These are phyloP conservation scores for Ceratitis capitata DNA, from an alignment of 1,140 invertebrate species.

Conservation along the genomic window DNA sequence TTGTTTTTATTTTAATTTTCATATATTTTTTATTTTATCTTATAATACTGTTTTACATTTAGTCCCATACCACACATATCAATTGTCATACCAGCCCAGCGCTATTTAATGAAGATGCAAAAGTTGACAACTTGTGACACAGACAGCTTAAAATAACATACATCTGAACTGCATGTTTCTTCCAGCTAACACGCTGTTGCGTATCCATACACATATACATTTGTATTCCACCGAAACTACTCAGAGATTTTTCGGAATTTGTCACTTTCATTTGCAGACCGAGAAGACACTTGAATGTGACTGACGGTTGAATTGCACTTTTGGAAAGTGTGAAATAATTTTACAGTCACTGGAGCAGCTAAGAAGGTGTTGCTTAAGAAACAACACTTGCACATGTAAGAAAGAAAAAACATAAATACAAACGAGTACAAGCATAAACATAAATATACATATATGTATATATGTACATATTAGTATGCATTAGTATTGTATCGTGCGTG, in stretches of 20 bases:
- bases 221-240: background rate
- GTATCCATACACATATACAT: background rate
- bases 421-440: too few relatives aligned
- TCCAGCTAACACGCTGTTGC: background rate
- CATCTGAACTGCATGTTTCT: background rate
- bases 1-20: too few relatives aligned
- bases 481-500: too few relatives aligned
- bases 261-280: constrained; percentile 21
- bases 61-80: background rate
- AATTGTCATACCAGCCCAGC: background rate
- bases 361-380: background rate
- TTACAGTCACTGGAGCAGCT: background rate
- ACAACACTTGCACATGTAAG: background rate
- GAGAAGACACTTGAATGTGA: background rate
- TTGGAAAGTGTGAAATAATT: constrained; percentile 35
- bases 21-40: too few relatives aligned
- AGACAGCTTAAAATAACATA: background rate
- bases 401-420: background rate
- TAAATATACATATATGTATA: background rate
- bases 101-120: constrained; percentile 35
- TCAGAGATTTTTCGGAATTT: constrained; percentile 17
- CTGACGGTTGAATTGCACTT: background rate
- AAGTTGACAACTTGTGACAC: constrained; percentile 26
- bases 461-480: background rate
- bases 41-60: too few relatives aligned